phyloP scores from a whole-genome alignment of 2,888 invertebrate genomes.

The Agonopterix alstromeriana region DNA sequence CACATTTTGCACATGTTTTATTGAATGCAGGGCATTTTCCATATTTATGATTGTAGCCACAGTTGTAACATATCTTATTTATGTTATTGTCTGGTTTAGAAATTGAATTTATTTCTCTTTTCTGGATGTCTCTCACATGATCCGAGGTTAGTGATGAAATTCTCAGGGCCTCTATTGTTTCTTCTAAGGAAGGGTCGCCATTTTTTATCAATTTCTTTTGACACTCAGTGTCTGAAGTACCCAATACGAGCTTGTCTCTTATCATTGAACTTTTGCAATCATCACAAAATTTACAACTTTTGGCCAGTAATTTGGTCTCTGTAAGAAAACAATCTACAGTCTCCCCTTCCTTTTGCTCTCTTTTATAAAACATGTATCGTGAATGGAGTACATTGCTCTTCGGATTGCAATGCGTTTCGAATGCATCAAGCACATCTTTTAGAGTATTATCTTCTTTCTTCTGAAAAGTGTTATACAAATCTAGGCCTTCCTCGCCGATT shows the following conservation, averaged over 20 bases:
- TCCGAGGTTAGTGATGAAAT: neutral
- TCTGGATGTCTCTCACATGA: neutral
- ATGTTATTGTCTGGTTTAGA: neutral
- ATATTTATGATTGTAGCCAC: neutral
- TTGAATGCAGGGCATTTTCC: slow-evolving; percentile 2
- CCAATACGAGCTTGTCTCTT: neutral
- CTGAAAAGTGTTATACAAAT: no score
- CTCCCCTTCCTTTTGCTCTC: no score
- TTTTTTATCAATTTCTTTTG: neutral
- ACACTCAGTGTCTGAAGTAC: neutral
- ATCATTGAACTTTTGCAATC: neutral
- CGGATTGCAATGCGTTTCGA: no score
- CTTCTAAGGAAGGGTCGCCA: neutral
- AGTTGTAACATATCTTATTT: neutral
- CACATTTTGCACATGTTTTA: slow-evolving; percentile 1
- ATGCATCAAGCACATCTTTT: no score
- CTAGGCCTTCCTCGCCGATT: no score
- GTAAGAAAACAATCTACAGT: neutral
- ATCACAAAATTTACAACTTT: neutral
- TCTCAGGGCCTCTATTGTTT: neutral
- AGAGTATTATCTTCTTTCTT: no score
- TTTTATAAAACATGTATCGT: no score
- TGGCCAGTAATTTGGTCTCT: neutral
- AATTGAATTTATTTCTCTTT: neutral
- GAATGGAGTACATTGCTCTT: no score